Base-by-base conservation (phyloP, 1,140 invertebrate species). In the Polypedilum vanderplanki region DNA sequence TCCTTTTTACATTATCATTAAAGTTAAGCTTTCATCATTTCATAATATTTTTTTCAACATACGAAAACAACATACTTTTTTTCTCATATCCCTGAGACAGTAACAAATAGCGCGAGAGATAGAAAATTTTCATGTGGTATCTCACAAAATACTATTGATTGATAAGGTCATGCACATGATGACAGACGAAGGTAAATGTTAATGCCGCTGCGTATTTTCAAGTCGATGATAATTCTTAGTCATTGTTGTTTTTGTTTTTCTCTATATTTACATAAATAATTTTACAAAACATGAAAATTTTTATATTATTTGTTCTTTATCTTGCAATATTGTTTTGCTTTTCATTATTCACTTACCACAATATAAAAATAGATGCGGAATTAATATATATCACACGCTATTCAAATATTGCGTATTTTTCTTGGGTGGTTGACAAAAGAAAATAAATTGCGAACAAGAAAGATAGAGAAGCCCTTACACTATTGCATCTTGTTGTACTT, bases 91-190 rank as follows among this genome's bases (percentile, higher is more conserved):
- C 46, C 46, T 57, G 46, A 57, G 46, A 57, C 46, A 57, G 12
- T 33, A 33, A 57, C 46, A 9, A n/a, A 57, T 12, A 57, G 41
- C 15, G 41, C 15, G 41, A 46, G 41, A 46, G 8, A 41, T 7
- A n/a, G 8, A n/a, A 57, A 57, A 57, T 12, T n/a, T 57, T 57
- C 46, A n/a, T 57, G 10, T n/a, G 12, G 12, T 57, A 57, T 57
- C 3, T n/a, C 46, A n/a, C 12, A 46, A 46, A 57, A 57, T 57
- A 12, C n/a, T 15, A 57, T 57, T 57, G 46, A 57, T 57, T 57
- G 46, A 57, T 57, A 57, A 57, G 46, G 46, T 57, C 46, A 57
- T 57, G 46, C 12, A 57, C n/a, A 57, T 57, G 46, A 57, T 57
- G 46, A 57, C 46, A 57, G 46, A 57, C n/a, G 46, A 57, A 57